These are phyloP conservation scores for Drosophila pegasa DNA, from an alignment of 2,888 invertebrate genomes.

Conservation along the genomic window DNA sequence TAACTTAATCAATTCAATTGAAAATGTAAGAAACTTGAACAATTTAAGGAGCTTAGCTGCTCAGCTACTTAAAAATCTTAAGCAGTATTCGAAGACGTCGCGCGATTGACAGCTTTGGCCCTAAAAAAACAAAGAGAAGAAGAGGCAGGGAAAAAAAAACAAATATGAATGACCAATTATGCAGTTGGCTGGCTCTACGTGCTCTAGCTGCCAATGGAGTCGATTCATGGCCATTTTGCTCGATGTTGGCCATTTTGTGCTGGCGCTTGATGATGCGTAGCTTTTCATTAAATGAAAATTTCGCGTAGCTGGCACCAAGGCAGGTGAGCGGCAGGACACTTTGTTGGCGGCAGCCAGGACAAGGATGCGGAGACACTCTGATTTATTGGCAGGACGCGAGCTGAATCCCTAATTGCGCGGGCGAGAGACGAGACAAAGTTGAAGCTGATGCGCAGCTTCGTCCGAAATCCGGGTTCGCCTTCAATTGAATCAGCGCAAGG, in stretches of 20 bases:
- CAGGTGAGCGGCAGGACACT: slow-evolving; percentile 43
- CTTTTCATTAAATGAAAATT: slow-evolving; percentile 79
- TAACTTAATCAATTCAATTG: background rate
- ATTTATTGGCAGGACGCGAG: slow-evolving; percentile 74
- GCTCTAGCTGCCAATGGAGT: slow-evolving; percentile 64
- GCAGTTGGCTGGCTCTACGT: slow-evolving; percentile 81
- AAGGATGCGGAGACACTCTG: slow-evolving; percentile 67
- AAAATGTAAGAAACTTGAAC: no score
- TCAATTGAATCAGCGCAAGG: slow-evolving; percentile 60
- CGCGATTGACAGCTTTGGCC: slow-evolving; percentile 13
- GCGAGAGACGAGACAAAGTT: background rate
- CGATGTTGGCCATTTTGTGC: slow-evolving; percentile 35
- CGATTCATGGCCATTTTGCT: slow-evolving; percentile 29
- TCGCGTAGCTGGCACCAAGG: slow-evolving; percentile 56
- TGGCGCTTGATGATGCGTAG: slow-evolving; percentile 76
- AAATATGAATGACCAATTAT: slow-evolving; percentile 82
- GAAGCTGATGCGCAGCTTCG: background rate
- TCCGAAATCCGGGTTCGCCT: slow-evolving; percentile 40
- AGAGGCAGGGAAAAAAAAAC: background rate
- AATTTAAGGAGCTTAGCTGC: background rate
- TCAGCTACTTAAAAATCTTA: slow-evolving; percentile 16
- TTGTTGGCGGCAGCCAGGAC: slow-evolving; percentile 55
- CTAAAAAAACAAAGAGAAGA: background rate
- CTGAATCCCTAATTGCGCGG: slow-evolving; percentile 70
- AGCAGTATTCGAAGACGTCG: background rate